Percentiles rank a stretch among this genome's conserved stretches.
phyloP scores from a whole-genome alignment of 2,888 invertebrate species.

The Pelosia muscerda region DNA sequence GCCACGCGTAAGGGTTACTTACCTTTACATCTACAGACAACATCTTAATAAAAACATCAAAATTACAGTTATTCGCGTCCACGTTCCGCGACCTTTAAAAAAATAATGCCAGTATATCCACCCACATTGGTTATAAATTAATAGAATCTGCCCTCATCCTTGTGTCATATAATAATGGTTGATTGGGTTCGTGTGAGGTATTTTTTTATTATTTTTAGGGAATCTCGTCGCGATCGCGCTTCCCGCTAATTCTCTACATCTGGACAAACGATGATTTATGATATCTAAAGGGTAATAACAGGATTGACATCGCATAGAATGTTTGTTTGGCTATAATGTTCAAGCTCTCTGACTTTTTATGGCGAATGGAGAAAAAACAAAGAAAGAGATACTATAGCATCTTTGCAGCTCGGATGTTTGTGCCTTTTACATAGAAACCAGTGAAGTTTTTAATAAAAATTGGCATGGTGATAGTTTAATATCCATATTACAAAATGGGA shows the following conservation, averaged over 20 bases:
- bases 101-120: slow-evolving; percentile 84
- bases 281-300: slow-evolving; percentile 64
- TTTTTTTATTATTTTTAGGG: slow-evolving; percentile 81
- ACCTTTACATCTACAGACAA: slow-evolving; percentile 56
- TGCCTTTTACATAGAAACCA: background rate
- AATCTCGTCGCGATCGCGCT: slow-evolving; percentile 71
- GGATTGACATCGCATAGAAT: slow-evolving; percentile 52
- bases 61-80: slow-evolving; percentile 75
- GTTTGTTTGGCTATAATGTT: slow-evolving; percentile 38
- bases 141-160: slow-evolving; percentile 84
- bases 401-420: background rate
- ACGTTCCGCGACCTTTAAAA: slow-evolving; percentile 70
- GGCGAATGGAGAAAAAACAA: background rate
- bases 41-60: slow-evolving; percentile 75
- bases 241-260: slow-evolving; percentile 75
- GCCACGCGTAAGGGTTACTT: slow-evolving; percentile 31
- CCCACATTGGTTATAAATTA: slow-evolving; percentile 87
- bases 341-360: slow-evolving; percentile 4
- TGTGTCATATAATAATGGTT: slow-evolving; percentile 82
- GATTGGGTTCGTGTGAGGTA: slow-evolving; percentile 85
- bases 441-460: background rate
- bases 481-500: too few species aligned
- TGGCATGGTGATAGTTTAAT: background rate
- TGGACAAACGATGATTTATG: slow-evolving; percentile 77
- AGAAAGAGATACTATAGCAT: background rate